Evolutionary conservation across 2,888 invertebrate genomes (phyloP).

Genomic region (Ceriagrion tenellum): DNA sequence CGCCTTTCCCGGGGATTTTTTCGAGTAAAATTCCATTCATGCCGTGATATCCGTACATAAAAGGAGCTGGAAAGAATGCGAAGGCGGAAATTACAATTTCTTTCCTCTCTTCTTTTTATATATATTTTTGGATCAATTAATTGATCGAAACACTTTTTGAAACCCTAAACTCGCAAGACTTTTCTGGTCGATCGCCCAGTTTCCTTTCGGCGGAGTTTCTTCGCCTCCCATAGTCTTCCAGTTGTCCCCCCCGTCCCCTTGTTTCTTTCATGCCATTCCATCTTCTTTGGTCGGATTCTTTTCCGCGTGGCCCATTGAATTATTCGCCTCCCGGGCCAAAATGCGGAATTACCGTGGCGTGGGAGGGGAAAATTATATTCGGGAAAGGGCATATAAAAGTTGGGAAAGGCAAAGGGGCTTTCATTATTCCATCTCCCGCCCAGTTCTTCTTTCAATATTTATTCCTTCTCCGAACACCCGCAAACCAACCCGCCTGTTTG

Average conservation of each 20-base stretch:
- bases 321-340: slow-evolving; percentile 49
- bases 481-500: background rate
- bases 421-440: slow-evolving; percentile 40
- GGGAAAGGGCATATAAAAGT: slow-evolving; percentile 42
- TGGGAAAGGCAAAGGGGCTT: slow-evolving; percentile 60
- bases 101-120: background rate
- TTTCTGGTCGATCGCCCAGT: slow-evolving; percentile 35
- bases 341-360: slow-evolving; percentile 28
- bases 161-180: background rate
- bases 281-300: slow-evolving; percentile 32
- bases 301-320: slow-evolving; percentile 45
- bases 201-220: background rate
- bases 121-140: background rate
- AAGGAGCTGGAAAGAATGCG: background rate
- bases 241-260: background rate
- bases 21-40: slow-evolving; percentile 25
- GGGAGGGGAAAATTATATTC: slow-evolving; percentile 43
- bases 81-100: slow-evolving; percentile 17
- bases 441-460: slow-evolving; percentile 25
- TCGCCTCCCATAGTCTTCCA: background rate
- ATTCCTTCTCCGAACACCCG: background rate
- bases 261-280: background rate
- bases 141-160: slow-evolving; percentile 3
- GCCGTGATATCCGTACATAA: background rate
- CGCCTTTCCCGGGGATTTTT: background rate